Evolutionary conservation across 2,113 vertebrate genomes (phyloP).

Genomic region (Brienomyrus brachyistius): DNA sequence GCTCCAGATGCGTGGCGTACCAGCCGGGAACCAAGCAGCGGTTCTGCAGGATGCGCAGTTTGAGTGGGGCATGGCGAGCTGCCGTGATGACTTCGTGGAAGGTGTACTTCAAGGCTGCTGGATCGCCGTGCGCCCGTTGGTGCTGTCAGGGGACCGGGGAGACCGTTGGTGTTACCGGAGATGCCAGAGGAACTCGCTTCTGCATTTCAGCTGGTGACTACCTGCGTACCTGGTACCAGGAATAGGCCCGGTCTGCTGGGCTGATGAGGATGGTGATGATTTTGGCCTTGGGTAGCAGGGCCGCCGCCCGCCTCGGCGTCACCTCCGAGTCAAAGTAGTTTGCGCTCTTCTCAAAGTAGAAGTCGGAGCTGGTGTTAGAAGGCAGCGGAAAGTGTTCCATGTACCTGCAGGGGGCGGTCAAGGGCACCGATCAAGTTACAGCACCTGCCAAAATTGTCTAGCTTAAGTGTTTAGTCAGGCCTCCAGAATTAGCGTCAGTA

Average conservation of each 20-base stretch:
- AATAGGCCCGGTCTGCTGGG: slow-evolving; percentile 80
- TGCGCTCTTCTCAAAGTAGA: slow-evolving; percentile 85
- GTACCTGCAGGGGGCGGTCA: slow-evolving; percentile 59
- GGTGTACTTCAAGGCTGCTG: slow-evolving; percentile 74
- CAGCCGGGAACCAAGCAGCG: slow-evolving; percentile 78
- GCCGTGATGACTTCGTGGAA: slow-evolving; percentile 81
- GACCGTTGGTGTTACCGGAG: neutral
- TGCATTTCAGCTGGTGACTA: neutral
- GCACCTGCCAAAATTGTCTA: neutral
- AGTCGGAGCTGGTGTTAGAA: slow-evolving; percentile 82
- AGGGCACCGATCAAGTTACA: neutral
- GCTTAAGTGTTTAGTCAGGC: neutral
- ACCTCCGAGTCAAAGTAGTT: slow-evolving; percentile 86
- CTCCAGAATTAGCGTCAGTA: neutral
- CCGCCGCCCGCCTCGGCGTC: slow-evolving; percentile 65
- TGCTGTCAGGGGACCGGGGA: slow-evolving; percentile 54
- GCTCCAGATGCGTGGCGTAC: slow-evolving; percentile 76
- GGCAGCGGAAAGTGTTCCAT: slow-evolving; percentile 85
- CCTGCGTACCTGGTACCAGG: slow-evolving; percentile 77
- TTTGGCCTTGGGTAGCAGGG: slow-evolving; percentile 76
- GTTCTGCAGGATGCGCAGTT: slow-evolving; percentile 72
- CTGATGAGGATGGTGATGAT: slow-evolving; percentile 83
- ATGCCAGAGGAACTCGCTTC: neutral
- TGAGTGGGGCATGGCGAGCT: slow-evolving; percentile 47
- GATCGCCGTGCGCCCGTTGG: slow-evolving; percentile 77